Percentiles rank a stretch among this genome's conserved stretches.
These are phyloP conservation scores for Timema cristinae DNA, from an alignment of 2,888 invertebrate genomes.

Conservation along the genomic window DNA sequence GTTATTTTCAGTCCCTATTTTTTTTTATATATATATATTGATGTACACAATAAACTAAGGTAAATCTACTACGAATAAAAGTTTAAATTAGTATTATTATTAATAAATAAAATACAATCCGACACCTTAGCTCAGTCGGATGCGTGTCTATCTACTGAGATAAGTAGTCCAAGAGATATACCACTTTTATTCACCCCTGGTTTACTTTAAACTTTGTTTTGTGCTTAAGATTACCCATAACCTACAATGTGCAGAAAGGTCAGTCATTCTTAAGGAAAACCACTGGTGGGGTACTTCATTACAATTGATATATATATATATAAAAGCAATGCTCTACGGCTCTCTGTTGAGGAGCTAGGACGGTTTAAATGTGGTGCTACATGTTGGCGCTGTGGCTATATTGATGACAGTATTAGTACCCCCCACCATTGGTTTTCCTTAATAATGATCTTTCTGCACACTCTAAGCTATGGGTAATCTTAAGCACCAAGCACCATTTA, in stretches of 20 bases:
- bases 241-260: conserved; percentile 3
- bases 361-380: conserved; percentile 1
- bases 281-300: background rate
- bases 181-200: background rate
- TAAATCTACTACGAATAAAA: too few relatives aligned
- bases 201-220: too few relatives aligned
- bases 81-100: too few relatives aligned
- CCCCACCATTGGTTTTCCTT: conserved; percentile 10
- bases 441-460: conserved; percentile 3
- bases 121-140: too few relatives aligned
- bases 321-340: background rate
- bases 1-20: too few relatives aligned
- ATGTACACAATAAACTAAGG: too few relatives aligned
- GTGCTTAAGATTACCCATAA: background rate
- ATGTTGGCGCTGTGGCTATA: conserved; percentile 6
- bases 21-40: too few relatives aligned
- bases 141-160: too few relatives aligned
- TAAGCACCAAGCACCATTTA: background rate
- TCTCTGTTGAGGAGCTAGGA: background rate
- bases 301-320: background rate
- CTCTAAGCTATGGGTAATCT: conserved; percentile 11
- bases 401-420: conserved; percentile 2
- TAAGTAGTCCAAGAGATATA: background rate
- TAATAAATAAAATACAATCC: too few relatives aligned
- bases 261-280: background rate